These are phyloP conservation scores for Eugnorisma glareosa DNA, from an alignment of 2,888 invertebrate genomes.

Conservation along the genomic window DNA sequence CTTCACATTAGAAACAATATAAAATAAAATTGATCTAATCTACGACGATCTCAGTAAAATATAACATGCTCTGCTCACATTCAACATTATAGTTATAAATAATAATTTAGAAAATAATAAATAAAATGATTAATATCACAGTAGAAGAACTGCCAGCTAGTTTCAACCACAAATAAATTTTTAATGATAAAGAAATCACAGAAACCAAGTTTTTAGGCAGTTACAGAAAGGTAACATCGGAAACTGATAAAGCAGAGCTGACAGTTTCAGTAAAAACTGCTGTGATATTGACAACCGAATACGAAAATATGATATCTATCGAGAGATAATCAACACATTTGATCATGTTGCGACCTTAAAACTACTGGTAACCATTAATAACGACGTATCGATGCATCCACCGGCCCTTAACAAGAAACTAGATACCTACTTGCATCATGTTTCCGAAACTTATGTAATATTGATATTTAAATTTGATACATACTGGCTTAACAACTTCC, in stretches of 20 bases:
- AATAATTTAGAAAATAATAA: constrained; percentile 88
- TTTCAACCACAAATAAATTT: constrained; percentile 66
- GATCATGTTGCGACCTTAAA: constrained; percentile 82
- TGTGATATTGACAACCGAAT: constrained; percentile 89
- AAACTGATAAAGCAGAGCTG: constrained; percentile 72
- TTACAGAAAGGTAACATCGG: constrained; percentile 6
- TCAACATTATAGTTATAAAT: constrained; percentile 85
- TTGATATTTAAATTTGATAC: constrained; percentile 60
- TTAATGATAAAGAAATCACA: constrained; percentile 27
- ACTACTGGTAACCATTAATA: constrained; percentile 88
- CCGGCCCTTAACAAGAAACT: constrained; percentile 75
- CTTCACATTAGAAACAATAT: constrained; percentile 75
- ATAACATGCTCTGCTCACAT: constrained; percentile 81
- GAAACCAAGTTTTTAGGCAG: constrained; percentile 36
- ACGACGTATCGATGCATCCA: constrained; percentile 74
- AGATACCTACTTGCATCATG: constrained; percentile 61
- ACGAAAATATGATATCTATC: constrained; percentile 75
- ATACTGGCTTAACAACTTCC: constrained; percentile 65
- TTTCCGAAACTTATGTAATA: constrained; percentile 55
- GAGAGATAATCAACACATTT: constrained; percentile 81
- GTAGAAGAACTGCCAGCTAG: constrained; percentile 88
- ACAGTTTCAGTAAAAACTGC: constrained; percentile 85
- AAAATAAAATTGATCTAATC: constrained; percentile 83
- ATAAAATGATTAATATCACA: constrained; percentile 90
- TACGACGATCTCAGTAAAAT: constrained; percentile 83